A percentile compares a stretch with the other conserved stretches of the same genome.
These are phyloP conservation scores for Chironomus tepperi DNA, from an alignment of 1,140 invertebrate genomes.

Conservation along the genomic window DNA sequence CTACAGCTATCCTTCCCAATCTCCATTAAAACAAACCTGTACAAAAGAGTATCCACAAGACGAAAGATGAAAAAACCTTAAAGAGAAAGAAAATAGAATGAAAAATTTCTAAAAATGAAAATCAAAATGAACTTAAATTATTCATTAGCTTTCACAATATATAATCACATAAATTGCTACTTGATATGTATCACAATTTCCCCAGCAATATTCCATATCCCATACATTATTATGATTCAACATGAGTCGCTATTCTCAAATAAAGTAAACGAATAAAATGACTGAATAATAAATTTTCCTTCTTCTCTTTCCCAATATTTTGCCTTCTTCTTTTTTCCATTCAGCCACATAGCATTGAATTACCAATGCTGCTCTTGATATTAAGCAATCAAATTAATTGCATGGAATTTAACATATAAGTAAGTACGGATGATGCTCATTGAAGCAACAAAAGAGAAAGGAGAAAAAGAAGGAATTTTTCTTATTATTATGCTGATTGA, in stretches of 20 bases:
- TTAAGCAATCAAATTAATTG: constrained; percentile 9
- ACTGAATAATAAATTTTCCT: constrained; percentile 9
- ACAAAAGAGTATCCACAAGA: too few species aligned
- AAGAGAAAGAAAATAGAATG: not conserved
- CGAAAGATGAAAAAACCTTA: not conserved
- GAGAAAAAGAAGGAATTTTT: not conserved
- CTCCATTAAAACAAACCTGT: too few species aligned
- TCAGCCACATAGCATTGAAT: not conserved
- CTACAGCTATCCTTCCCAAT: too few species aligned
- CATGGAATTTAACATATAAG: constrained; percentile 4
- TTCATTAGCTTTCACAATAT: constrained; percentile 1
- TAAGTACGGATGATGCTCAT: not conserved
- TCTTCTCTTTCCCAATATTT: too few species aligned
- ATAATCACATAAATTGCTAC: constrained; percentile 7
- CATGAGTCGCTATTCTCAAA: not conserved
- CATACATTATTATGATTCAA: constrained; percentile 14
- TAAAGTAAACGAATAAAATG: constrained; percentile 9
- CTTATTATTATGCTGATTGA: constrained; percentile 13
- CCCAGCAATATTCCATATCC: not conserved
- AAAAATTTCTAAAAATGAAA: not conserved
- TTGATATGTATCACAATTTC: constrained; percentile 14
- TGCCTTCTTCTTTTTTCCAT: not conserved
- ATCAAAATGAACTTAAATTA: not conserved
- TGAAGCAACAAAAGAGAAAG: not conserved
- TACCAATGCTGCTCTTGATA: not conserved